A percentile compares a stretch with the other conserved stretches of the same genome.
Evolutionary conservation across 2,113 vertebrate species (phyloP).

Genomic region (Pluvianellus socialis): DNA sequence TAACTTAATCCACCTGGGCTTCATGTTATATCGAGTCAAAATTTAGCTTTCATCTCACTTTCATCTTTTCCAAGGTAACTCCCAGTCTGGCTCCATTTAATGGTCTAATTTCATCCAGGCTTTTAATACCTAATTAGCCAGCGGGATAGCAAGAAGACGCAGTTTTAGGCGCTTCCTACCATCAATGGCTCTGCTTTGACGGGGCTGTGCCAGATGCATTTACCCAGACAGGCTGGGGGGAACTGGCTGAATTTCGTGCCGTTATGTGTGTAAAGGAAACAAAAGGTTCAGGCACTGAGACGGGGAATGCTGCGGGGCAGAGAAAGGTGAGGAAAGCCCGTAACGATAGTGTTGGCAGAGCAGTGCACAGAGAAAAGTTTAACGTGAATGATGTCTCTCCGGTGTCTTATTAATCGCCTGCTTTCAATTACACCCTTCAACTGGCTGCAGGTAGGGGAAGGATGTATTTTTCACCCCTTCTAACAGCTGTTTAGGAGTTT

Average conservation of each 20-base stretch:
- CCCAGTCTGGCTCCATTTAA: background rate
- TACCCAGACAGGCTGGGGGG: background rate
- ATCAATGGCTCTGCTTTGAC: background rate
- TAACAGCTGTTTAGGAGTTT: background rate
- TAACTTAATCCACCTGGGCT: background rate
- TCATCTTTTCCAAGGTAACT: background rate
- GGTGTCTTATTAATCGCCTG: background rate
- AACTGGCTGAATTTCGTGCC: fast-evolving
- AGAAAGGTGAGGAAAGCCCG: background rate
- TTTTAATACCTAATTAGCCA: background rate
- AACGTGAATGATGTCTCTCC: background rate
- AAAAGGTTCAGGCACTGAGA: background rate
- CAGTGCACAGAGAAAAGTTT: background rate
- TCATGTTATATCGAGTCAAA: background rate
- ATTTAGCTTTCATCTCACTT: background rate
- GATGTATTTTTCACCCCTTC: background rate
- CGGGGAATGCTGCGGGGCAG: background rate
- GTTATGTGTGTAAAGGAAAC: background rate
- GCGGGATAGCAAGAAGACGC: background rate
- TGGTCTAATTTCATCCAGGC: background rate
- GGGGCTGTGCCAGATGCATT: background rate
- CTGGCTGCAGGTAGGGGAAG: background rate
- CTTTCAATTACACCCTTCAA: background rate
- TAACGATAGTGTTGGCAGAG: background rate
- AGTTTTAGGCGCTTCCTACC: background rate